Base-by-base conservation (phyloP, 1,140 invertebrate genomes). In the Cepaea nemoralis region DNA sequence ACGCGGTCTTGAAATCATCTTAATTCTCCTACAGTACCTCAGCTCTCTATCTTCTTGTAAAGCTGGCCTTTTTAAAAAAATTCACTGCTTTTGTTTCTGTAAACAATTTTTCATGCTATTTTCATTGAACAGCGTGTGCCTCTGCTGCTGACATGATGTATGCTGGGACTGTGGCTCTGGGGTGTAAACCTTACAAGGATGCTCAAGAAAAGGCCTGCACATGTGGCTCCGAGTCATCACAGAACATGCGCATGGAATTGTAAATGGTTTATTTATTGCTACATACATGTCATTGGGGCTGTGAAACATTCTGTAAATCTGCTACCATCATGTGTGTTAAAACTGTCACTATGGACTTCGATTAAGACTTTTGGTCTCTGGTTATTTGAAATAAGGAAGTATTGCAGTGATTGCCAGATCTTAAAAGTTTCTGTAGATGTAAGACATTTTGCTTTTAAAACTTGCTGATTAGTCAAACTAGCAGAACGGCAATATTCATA, bases 121-220 rank as follows among this genome's bases (percentile, higher is more conserved):
- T 27, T 45, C 59, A 19, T 48, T n/a, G 39, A 82, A 42, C 66
- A 87, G 86, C 70, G n/a, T 87, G 86, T 77, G 75, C 81, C 55
- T 75, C 69, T 1, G 74, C 77, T 10, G 84, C 83, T 0, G 85
- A 86, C 55, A 39, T 86, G n/a, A 84, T 85, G 83, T 87, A 85
- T 63, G 81, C 83, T 50, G 83, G 82, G 14, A 83, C 84, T 10
- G 67, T 84, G 31, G 83, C 85, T 6, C 76, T 86, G 27, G 86
- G 86, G 27, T 87, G 86, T 75, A 84, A 83, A 48, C 77, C 86
- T 0, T 87, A 84, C 75, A 83, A 74, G 42, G 84, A 87, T 27
- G 79, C 86, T 0, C 86, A 87, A 77, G 80, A 81, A 71, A 83
- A 84, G n/a, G 86, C 86, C 0, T 87, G 86, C 45, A 45, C 76